phyloP scores from a whole-genome alignment of 35 echinoderm and acorn worm species.

The Holothuria glaberrima region DNA sequence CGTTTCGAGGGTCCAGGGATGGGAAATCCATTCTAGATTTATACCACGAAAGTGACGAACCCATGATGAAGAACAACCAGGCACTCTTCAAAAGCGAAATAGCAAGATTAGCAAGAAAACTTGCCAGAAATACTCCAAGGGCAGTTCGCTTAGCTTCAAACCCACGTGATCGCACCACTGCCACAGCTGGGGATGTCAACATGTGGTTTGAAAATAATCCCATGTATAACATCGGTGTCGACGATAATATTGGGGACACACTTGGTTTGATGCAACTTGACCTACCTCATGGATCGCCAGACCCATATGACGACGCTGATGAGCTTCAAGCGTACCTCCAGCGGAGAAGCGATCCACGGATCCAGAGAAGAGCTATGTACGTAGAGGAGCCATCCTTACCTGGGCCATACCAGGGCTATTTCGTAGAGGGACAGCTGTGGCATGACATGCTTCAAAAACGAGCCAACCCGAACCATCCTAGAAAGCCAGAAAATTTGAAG shows the following conservation, averaged over 20 bases:
- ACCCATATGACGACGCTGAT: neutral
- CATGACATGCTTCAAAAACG: conserved; percentile 24
- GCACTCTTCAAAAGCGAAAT: neutral
- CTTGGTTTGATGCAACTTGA: conserved; percentile 4
- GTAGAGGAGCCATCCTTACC: conserved; percentile 49
- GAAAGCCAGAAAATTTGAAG: neutral
- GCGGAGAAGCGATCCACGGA: neutral
- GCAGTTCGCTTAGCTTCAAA: too few species aligned
- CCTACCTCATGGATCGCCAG: neutral
- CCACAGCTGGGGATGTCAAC: conserved; percentile 31
- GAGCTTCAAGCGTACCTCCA: neutral
- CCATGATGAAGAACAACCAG: neutral
- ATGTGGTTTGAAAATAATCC: conserved; percentile 55
- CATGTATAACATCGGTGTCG: conserved; percentile 47
- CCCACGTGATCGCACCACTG: neutral
- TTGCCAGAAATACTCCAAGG: conserved; percentile 15
- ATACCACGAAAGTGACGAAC: neutral
- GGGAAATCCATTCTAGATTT: neutral
- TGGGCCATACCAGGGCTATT: conserved; percentile 55
- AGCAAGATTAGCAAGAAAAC: conserved; percentile 23
- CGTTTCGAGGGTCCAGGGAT: neutral
- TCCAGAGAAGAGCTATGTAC: conserved; percentile 8
- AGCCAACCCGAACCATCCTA: neutral
- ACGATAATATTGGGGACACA: conserved; percentile 45
- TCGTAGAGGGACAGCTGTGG: conserved; percentile 50